Evolutionary conservation across 2,888 invertebrate genomes (phyloP), one percentile per base, ranked within the genome.

Genomic region (Eupithecia abbreviata): DNA sequence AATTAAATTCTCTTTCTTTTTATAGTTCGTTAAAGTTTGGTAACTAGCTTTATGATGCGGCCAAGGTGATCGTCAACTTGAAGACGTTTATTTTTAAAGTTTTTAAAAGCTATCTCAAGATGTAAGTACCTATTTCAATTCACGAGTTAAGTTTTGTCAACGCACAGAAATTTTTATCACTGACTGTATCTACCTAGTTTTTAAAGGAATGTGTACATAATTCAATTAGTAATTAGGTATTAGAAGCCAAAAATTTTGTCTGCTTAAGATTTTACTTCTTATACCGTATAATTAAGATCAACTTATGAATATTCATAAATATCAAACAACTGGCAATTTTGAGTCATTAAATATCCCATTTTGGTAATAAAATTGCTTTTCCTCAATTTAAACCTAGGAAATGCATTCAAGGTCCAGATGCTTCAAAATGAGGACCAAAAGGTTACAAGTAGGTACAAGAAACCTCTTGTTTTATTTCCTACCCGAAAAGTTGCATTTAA

Each of bases 401-500:
- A 80, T 78, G 79, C 73, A 75, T 43, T 78, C 79, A 81, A 82
- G 82, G 82, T 47, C 79, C 68, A 68, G 75, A 79, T 79, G 75
- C 13, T 42, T 72, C 73, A 51, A 79, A 70, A 75, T 66, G 58
- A 47, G 41, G 3, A 68, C n/a, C 3, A 13, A 79, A 82, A 81
- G 79, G 81, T 82, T 73, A 55, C 55, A 75, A 30, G 30, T 30
- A 70, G 65, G 62, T 79, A 71, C 79, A 79, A 80, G 70, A 79
- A 79, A 58, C 15, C 55, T 75, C 68, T 51, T 68, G 67, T 18
- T 12, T 18, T 62, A 66, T 75, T 75, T 65, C 49, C 49, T 69
- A 43, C n/a, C 41, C 58, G 5, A 47, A n/a, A 68, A 47, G n/a
- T 43, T n/a, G 13, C 9, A 66, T 58, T 58, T 18, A 58, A 58